Evolutionary conservation across 2,888 invertebrate species (phyloP).

Genomic region (Caenorhabditis uteleia): DNA sequence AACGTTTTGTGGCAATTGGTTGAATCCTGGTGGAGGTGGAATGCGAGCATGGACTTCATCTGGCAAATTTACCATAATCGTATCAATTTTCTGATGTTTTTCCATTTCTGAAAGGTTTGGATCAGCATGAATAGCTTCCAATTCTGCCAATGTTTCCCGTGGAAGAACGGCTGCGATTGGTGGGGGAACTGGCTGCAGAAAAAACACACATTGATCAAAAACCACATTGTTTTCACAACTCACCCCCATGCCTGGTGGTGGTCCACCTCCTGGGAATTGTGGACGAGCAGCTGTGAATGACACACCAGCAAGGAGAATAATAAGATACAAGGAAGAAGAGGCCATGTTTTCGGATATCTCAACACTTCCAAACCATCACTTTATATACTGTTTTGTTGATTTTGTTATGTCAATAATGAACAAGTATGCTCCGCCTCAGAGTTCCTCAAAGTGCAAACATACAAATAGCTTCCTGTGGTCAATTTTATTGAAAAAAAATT

Average conservation of each 20-base stretch:
- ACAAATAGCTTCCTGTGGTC: too few species aligned
- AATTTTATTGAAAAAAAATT: too few species aligned
- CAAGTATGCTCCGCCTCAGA: too few species aligned
- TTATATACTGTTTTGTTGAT: too few species aligned
- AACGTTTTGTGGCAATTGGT: slow-evolving; percentile 54
- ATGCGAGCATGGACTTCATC: slow-evolving; percentile 60
- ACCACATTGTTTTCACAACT: slow-evolving; percentile 3
- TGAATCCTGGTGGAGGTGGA: slow-evolving; percentile 64
- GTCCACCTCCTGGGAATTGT: slow-evolving; percentile 31
- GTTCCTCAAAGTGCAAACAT: too few species aligned
- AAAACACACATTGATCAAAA: background rate
- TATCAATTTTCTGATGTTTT: slow-evolving; percentile 62
- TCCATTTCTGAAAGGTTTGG: slow-evolving; percentile 44
- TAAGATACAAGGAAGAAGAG: too few species aligned
- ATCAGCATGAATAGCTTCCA: slow-evolving; percentile 60
- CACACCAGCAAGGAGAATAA: background rate
- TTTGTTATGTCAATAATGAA: too few species aligned
- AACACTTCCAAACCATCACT: too few species aligned
- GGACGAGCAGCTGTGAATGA: slow-evolving; percentile 5
- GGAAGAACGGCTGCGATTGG: slow-evolving; percentile 61
- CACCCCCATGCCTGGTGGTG: slow-evolving; percentile 36
- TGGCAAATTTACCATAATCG: slow-evolving; percentile 61
- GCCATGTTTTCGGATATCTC: too few species aligned
- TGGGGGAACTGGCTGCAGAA: slow-evolving; percentile 55
- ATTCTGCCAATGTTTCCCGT: slow-evolving; percentile 53